phyloP scores from a whole-genome alignment of 2,888 invertebrate species.

The Vandiemenella viatica region DNA sequence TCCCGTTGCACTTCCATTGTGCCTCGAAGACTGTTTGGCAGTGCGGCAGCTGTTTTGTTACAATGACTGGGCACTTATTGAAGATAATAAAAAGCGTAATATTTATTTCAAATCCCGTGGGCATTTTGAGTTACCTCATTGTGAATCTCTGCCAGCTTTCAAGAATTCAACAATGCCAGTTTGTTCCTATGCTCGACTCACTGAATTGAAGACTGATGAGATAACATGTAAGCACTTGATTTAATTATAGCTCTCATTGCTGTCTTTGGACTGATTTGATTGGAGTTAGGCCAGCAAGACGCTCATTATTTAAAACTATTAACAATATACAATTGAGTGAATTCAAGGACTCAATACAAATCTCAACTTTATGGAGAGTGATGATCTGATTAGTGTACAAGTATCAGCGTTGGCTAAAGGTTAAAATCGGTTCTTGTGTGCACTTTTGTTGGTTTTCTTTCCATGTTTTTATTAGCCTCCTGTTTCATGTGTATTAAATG shows the following conservation, averaged over 20 bases:
- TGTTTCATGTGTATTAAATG: too few species aligned
- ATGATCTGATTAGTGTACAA: too few species aligned
- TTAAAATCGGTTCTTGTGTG: too few species aligned
- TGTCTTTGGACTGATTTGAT: neutral
- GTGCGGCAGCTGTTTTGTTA: slow-evolving; percentile 82
- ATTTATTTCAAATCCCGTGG: slow-evolving; percentile 67
- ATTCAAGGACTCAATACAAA: too few species aligned
- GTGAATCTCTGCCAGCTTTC: slow-evolving; percentile 61
- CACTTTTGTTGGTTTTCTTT: too few species aligned
- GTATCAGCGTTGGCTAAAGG: too few species aligned
- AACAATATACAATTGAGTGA: too few species aligned
- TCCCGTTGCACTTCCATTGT: slow-evolving; percentile 60
- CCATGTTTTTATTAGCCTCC: too few species aligned
- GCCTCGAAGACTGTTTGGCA: slow-evolving; percentile 88
- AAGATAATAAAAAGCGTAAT: slow-evolving; percentile 68
- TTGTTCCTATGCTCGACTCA: slow-evolving; percentile 74
- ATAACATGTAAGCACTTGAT: slow-evolving; percentile 61
- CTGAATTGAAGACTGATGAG: slow-evolving; percentile 63
- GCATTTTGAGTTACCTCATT: slow-evolving; percentile 77
- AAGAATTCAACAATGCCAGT: slow-evolving; percentile 43
- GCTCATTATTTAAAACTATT: neutral
- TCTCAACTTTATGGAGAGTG: too few species aligned
- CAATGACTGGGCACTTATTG: slow-evolving; percentile 82
- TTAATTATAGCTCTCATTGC: neutral
- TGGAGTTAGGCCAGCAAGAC: neutral